Percentiles rank a stretch among this genome's conserved stretches.
phyloP scores from a whole-genome alignment of 2,113 vertebrate species.

The Mirounga angustirostris region DNA sequence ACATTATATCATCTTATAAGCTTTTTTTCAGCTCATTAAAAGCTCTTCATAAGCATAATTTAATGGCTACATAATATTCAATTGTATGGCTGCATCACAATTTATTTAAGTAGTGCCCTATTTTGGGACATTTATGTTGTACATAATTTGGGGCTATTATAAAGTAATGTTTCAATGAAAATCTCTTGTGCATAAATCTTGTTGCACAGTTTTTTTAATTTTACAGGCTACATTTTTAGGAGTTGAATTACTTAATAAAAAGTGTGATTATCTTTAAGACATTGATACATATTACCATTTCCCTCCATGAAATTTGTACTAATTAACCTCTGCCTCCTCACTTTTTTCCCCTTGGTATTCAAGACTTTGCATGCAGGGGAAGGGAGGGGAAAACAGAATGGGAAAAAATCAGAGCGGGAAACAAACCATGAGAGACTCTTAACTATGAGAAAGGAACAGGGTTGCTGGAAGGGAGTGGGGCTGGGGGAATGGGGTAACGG shows the following conservation, averaged over 20 bases:
- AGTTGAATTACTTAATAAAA: slow-evolving; percentile 71
- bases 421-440: not conserved
- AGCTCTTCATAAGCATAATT: slow-evolving; percentile 76
- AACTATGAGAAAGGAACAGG: not conserved
- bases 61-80: slow-evolving; percentile 68
- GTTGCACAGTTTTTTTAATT: slow-evolving; percentile 22
- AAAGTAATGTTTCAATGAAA: slow-evolving; percentile 61
- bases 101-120: slow-evolving; percentile 71
- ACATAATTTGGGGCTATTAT: slow-evolving; percentile 61
- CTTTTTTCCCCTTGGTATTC: not conserved
- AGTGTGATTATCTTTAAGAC: slow-evolving; percentile 58
- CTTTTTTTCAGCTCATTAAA: slow-evolving; percentile 73
- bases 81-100: slow-evolving; percentile 59
- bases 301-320: not conserved
- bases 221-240: slow-evolving; percentile 42
- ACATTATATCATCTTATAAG: slow-evolving; percentile 37
- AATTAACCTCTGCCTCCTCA: not conserved
- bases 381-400: not conserved
- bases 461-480: not conserved
- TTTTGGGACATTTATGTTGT: slow-evolving; percentile 70
- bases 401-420: not conserved
- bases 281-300: not conserved
- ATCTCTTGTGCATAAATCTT: slow-evolving; percentile 52
- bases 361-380: not conserved
- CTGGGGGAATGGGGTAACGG: no score